Evolutionary conservation across 2,888 invertebrate genomes (phyloP).

Genomic region (Gerris lacustris): DNA sequence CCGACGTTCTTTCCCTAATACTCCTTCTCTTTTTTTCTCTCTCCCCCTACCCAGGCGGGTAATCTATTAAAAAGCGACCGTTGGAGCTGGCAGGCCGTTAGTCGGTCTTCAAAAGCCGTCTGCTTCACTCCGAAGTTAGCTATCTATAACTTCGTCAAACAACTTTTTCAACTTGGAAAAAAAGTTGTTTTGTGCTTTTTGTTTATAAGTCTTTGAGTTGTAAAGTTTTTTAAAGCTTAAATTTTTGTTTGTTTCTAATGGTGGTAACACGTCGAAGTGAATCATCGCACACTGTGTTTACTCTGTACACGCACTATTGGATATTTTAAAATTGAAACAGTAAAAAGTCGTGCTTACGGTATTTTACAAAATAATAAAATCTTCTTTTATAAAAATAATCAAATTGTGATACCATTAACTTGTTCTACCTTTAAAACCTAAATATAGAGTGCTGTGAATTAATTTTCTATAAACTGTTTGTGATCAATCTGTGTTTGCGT

Average conservation of each 20-base stretch:
- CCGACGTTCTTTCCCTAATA: no score
- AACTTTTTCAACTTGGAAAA: background rate
- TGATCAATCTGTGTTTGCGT: no score
- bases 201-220: background rate
- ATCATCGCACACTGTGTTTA: conserved; percentile 29
- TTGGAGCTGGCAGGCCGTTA: background rate
- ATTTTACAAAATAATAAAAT: no score
- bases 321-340: conserved; percentile 20
- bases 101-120: background rate
- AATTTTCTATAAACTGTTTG: no score
- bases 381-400: no score
- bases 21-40: no score
- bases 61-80: background rate
- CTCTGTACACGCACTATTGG: conserved; percentile 30
- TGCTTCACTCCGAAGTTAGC: background rate
- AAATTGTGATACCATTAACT: no score
- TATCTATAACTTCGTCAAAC: no score
- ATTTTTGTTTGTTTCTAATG: conserved; percentile 22
- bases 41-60: no score
- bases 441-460: no score
- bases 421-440: no score
- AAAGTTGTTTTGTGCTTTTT: background rate
- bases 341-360: conserved; percentile 3
- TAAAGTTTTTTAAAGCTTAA: background rate
- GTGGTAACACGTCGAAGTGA: conserved; percentile 29